phyloP scores from a whole-genome alignment of 2,797 vertebrate species.

The Lutjanus argentimaculatus region DNA sequence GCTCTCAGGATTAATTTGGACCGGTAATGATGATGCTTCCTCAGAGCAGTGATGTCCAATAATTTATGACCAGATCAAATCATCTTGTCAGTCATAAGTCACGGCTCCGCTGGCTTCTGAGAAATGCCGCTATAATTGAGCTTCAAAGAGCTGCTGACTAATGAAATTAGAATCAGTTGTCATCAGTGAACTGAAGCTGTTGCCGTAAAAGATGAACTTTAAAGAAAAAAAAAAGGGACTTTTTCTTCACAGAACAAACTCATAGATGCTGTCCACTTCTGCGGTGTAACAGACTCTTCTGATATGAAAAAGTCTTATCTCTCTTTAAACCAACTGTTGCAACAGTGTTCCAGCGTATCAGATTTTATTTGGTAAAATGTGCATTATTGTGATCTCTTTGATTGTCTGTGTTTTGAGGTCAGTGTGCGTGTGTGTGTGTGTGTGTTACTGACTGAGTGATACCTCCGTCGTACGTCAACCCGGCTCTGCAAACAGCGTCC shows the following conservation, averaged over 20 bases:
- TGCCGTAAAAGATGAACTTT: background rate
- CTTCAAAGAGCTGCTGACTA: slow-evolving; percentile 18
- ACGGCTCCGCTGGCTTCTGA: background rate
- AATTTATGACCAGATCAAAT: slow-evolving; percentile 25
- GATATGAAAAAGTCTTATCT: background rate
- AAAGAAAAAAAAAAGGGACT: background rate
- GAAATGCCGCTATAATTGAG: background rate
- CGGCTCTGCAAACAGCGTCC: slow-evolving; percentile 21
- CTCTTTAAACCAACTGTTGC: background rate
- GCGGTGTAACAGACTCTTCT: background rate
- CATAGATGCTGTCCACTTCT: background rate
- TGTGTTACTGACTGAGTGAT: slow-evolving; percentile 14
- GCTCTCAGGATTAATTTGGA: background rate
- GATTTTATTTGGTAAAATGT: background rate
- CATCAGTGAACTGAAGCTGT: background rate
- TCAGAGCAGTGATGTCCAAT: background rate
- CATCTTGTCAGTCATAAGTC: background rate
- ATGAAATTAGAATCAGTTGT: background rate
- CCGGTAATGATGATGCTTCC: background rate
- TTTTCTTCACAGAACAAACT: background rate
- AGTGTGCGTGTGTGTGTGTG: slow-evolving; percentile 23
- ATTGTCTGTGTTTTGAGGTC: background rate
- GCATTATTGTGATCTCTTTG: background rate
- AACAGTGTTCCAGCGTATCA: background rate
- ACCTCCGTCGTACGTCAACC: background rate